These are phyloP conservation scores for Lacerta viridis DNA, from an alignment of 2,797 vertebrate genomes.

Conservation along the genomic window DNA sequence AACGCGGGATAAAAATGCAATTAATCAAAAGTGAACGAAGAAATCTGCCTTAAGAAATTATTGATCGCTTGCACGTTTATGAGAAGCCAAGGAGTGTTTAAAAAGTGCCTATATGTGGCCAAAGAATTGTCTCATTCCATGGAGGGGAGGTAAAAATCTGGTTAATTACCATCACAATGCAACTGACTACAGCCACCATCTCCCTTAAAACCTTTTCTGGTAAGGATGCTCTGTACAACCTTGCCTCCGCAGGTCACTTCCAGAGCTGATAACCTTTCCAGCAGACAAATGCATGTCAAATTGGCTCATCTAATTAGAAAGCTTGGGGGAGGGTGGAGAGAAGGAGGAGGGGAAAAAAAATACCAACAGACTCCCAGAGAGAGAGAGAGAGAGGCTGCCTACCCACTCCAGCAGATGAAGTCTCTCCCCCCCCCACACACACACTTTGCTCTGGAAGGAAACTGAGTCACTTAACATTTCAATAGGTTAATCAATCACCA, in stretches of 20 bases:
- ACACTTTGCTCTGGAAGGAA: slow-evolving; percentile 86
- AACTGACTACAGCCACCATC: slow-evolving; percentile 82
- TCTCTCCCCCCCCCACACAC: slow-evolving; percentile 48
- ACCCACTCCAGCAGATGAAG: slow-evolving; percentile 79
- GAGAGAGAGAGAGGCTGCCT: slow-evolving; percentile 50
- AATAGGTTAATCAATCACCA: slow-evolving; percentile 91
- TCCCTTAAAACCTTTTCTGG: slow-evolving; percentile 82
- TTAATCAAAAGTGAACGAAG: slow-evolving; percentile 40
- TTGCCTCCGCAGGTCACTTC: slow-evolving; percentile 83
- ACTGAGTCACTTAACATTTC: slow-evolving; percentile 91
- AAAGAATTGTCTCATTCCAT: slow-evolving; percentile 79
- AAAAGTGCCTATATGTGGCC: slow-evolving; percentile 80
- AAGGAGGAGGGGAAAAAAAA: slow-evolving; percentile 78
- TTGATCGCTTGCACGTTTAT: slow-evolving; percentile 80
- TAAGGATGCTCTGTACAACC: slow-evolving; percentile 79
- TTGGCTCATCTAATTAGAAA: slow-evolving; percentile 87
- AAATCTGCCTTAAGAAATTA: slow-evolving; percentile 79
- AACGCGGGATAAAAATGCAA: too few relatives aligned
- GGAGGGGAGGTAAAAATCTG: slow-evolving; percentile 77
- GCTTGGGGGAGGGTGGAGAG: slow-evolving; percentile 76
- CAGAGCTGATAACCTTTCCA: slow-evolving; percentile 84
- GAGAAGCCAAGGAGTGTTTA: slow-evolving; percentile 78
- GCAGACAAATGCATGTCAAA: slow-evolving; percentile 85
- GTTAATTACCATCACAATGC: slow-evolving; percentile 88
- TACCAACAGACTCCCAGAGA: slow-evolving; percentile 77